Evolutionary conservation across 2,888 invertebrate species (phyloP), one percentile per base, ranked within the genome.

Genomic region (Mesochorus sp.): DNA sequence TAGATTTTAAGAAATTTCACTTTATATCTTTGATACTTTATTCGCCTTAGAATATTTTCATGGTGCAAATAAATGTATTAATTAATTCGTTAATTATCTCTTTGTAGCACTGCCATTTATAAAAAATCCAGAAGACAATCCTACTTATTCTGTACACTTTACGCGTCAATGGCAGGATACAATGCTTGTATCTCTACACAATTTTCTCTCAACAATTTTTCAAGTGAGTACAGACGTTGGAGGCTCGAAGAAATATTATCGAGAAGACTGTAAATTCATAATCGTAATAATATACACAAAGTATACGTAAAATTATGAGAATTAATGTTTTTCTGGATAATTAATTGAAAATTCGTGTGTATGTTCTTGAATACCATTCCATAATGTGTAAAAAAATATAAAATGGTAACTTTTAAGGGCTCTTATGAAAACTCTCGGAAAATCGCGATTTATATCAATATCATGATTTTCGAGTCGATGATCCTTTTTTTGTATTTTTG

Each of bases 141-240:
- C 96, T 10, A 93, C 94, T 37, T 99, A 97, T 91, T 94, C 96
- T 12, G 93, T 97, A 66, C 97, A 97, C 91, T 99, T 98, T 91
- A 96, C 96, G 5, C 95, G 96, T 80, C 96, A 96, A 74, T 99
- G 99, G 99, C 98, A 98, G 90, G 99, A 99, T 89, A 98, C 97
- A 26, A 94, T 98, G 85, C 92, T 97, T 68, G 95, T 96, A 28
- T 98, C 98, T 0, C 92, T 99, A 37, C 97, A 98, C 90, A 99
- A 99, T 91, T 96, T 99, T 88, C 92, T 99, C 39, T 96, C 98
- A 10, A 96, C 97, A 0, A 95, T 98, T 79, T 97, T 95, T 84
- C 95, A 95, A 91, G 94, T 94, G 90, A 83, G 86, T 87, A n/a
- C n/a, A n/a, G n/a, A n/a, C n/a, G n/a, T n/a, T n/a, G n/a, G n/a